Conservation (phyloP, 2,888 invertebrate genomes). For the Danaus chrysippus region DNA sequence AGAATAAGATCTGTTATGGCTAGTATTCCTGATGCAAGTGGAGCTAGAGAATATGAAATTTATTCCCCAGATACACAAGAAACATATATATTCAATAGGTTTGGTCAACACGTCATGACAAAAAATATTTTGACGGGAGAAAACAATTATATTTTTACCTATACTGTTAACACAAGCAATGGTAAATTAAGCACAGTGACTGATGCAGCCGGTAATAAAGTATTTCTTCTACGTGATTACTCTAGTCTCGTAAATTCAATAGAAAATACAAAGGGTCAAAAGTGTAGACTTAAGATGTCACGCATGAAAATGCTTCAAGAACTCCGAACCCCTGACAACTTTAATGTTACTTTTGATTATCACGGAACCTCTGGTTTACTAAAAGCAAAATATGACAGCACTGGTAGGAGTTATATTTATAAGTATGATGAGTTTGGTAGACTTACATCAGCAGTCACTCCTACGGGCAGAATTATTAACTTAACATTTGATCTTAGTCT, state of each 20-base stretch:
- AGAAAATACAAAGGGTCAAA: conserved; percentile 95
- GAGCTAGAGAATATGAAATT: conserved; percentile 93
- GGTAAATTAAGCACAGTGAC: conserved; percentile 96
- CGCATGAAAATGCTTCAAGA: conserved; percentile 95
- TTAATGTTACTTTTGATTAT: conserved; percentile 96
- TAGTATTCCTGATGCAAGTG: conserved; percentile 91
- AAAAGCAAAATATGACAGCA: conserved; percentile 92
- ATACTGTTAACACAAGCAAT: conserved; percentile 97
- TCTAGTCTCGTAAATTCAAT: conserved; percentile 95
- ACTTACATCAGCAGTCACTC: conserved; percentile 93
- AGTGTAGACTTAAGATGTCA: conserved; percentile 93
- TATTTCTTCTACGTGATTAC: conserved; percentile 89
- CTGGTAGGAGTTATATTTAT: conserved; percentile 94
- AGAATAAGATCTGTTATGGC: conserved; percentile 93
- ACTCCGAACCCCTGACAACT: conserved; percentile 94
- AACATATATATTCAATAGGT: conserved; percentile 94
- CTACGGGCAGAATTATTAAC: conserved; percentile 95
- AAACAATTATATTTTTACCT: conserved; percentile 95
- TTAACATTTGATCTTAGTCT: conserved; percentile 93
- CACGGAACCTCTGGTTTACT: conserved; percentile 93
- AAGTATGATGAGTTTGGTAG: conserved; percentile 97
- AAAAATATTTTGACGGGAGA: conserved; percentile 97
- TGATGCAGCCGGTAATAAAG: conserved; percentile 94
- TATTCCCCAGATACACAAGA: conserved; percentile 97
- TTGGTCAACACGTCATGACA: conserved; percentile 96